Conservation (phyloP, 2,113 vertebrate species). For the Argyrosomus japonicus region DNA sequence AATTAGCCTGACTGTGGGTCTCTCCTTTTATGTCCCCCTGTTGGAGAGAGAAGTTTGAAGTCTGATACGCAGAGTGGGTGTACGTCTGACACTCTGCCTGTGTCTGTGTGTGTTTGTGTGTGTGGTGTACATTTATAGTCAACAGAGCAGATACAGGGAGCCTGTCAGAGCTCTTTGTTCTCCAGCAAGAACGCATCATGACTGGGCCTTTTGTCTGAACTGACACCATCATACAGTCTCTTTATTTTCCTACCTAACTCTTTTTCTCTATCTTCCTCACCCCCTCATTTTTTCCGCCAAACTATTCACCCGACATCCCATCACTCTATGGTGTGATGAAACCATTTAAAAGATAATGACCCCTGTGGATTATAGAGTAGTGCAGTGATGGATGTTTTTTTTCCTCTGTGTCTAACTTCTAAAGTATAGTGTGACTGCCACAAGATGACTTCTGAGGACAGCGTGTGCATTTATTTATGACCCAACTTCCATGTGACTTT, state of each 20-base stretch:
- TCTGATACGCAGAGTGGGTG: slow-evolving; percentile 43
- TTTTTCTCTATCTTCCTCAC: slow-evolving; percentile 12
- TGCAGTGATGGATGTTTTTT: slow-evolving; percentile 35
- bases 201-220: slow-evolving; percentile 74
- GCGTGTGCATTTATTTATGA: slow-evolving; percentile 22
- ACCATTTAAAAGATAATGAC: slow-evolving; percentile 67
- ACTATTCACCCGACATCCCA: slow-evolving; percentile 45
- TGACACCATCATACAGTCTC: slow-evolving; percentile 68
- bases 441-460: slow-evolving; percentile 17
- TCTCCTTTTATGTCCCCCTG: slow-evolving; percentile 45
- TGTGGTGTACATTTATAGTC: slow-evolving; percentile 65
- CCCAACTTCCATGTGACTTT: slow-evolving; percentile 3
- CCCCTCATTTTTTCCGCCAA: slow-evolving; percentile 42
- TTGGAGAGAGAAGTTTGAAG: slow-evolving; percentile 57
- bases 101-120: not conserved
- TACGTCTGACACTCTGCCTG: slow-evolving; percentile 22
- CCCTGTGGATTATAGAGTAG: slow-evolving; percentile 48
- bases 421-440: slow-evolving; percentile 3
- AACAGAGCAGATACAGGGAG: slow-evolving; percentile 61
- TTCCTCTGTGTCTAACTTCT: not conserved
- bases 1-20: slow-evolving; percentile 63
- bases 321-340: slow-evolving; percentile 39
- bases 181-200: slow-evolving; percentile 64
- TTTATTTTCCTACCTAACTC: slow-evolving; percentile 37
- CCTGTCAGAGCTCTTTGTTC: slow-evolving; percentile 78